A percentile compares a stretch with the other conserved stretches of the same genome.
Evolutionary conservation across 2,797 vertebrate species (phyloP).

Genomic region (Myoxocephalus aenaeus): DNA sequence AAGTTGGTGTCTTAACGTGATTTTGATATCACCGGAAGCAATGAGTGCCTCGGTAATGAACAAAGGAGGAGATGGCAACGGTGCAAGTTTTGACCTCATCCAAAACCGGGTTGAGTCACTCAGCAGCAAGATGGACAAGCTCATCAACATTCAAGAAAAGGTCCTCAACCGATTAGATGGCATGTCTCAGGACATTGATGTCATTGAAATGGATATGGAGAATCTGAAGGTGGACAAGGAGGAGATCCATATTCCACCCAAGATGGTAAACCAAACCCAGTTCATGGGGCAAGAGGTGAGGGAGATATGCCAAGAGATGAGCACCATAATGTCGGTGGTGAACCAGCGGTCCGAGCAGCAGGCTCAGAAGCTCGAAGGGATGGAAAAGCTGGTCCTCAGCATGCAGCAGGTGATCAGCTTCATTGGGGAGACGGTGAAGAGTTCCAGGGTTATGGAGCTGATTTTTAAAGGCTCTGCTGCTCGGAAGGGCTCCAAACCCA

Average conservation of each 20-base stretch:
- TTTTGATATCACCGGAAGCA: conserved; percentile 40
- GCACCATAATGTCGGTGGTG: conserved; percentile 87
- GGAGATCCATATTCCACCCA: conserved; percentile 76
- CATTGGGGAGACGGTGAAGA: conserved; percentile 88
- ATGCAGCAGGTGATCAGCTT: conserved; percentile 90
- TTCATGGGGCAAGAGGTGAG: conserved; percentile 81
- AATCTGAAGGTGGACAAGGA: conserved; percentile 85
- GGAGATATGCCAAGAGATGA: conserved; percentile 88
- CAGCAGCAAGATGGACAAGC: conserved; percentile 90
- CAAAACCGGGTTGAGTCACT: conserved; percentile 88
- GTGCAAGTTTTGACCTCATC: conserved; percentile 79
- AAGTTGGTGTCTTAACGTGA: conserved; percentile 61
- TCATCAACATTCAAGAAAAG: conserved; percentile 88
- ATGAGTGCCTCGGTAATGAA: conserved; percentile 82
- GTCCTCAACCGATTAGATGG: conserved; percentile 88
- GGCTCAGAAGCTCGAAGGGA: conserved; percentile 89
- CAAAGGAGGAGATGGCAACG: conserved; percentile 58
- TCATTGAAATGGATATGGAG: conserved; percentile 87
- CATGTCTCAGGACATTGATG: conserved; percentile 88
- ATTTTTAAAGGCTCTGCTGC: conserved; percentile 82
- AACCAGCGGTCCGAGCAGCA: conserved; percentile 89
- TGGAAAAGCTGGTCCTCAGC: conserved; percentile 88
- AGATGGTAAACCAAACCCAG: conserved; percentile 62
- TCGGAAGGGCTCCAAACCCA: conserved; percentile 73
- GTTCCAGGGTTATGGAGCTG: conserved; percentile 82